phyloP scores from a whole-genome alignment of 2,888 invertebrate genomes.

The Stenotaenia linearis region DNA sequence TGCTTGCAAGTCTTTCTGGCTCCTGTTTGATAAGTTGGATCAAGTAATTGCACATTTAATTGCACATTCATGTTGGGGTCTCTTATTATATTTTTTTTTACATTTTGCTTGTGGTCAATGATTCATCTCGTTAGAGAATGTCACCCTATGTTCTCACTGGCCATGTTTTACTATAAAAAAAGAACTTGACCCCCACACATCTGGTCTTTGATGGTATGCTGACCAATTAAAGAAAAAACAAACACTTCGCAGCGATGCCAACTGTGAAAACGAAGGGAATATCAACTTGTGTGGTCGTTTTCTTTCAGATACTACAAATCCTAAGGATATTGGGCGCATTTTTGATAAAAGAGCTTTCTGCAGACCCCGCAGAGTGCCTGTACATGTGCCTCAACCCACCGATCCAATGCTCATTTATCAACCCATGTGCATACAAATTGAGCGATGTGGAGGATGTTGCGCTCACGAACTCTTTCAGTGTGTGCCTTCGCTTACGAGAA shows the following conservation, averaged over 20 bases:
- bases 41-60: background rate
- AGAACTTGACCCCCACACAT: background rate
- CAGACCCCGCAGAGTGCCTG: slow-evolving; percentile 37
- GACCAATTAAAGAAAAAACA: background rate
- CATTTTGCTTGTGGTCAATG: background rate
- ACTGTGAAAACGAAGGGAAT: background rate
- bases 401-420: slow-evolving; percentile 39
- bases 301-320: slow-evolving; percentile 9
- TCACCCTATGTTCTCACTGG: background rate
- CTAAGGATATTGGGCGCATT: slow-evolving; percentile 35
- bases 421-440: slow-evolving; percentile 44
- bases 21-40: slow-evolving; percentile 1
- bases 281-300: background rate
- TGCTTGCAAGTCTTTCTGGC: background rate
- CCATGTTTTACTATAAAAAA: background rate
- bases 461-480: slow-evolving; percentile 42
- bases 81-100: background rate
- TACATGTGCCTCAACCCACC: slow-evolving; percentile 36
- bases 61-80: background rate
- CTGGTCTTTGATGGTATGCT: background rate
- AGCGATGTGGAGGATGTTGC: slow-evolving; percentile 45
- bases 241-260: background rate
- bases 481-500: slow-evolving; percentile 34
- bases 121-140: slow-evolving; percentile 7
- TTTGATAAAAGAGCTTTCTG: slow-evolving; percentile 37